Conservation (phyloP, 2,888 invertebrate species). For the Drosophila engyochracea region DNA sequence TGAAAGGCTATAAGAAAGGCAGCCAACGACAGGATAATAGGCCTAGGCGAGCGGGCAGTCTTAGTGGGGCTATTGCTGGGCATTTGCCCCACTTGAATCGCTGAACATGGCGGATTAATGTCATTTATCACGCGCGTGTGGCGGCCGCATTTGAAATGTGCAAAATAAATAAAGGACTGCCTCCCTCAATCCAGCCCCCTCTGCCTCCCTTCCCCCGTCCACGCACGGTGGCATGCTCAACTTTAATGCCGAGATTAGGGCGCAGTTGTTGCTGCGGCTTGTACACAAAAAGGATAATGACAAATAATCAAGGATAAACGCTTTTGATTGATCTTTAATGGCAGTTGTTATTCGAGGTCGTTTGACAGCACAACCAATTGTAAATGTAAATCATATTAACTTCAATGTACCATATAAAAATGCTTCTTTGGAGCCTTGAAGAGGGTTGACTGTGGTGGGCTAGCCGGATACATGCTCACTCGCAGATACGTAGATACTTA, state of each 20-base stretch:
- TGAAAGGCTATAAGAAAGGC: slow-evolving; percentile 48
- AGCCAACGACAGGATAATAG: slow-evolving; percentile 28
- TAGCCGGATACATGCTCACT: slow-evolving; percentile 11
- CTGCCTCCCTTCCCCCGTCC: background rate
- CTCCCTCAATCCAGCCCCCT: background rate
- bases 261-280: slow-evolving; percentile 63
- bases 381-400: slow-evolving; percentile 80
- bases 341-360: slow-evolving; percentile 59
- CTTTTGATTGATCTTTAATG: slow-evolving; percentile 84
- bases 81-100: slow-evolving; percentile 62
- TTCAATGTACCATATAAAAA: slow-evolving; percentile 72
- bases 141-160: slow-evolving; percentile 69
- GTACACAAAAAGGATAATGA: slow-evolving; percentile 81
- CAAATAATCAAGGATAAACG: slow-evolving; percentile 84
- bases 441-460: background rate
- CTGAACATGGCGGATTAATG: slow-evolving; percentile 80
- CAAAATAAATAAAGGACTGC: slow-evolving; percentile 70
- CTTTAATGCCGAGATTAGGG: slow-evolving; percentile 67
- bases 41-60: slow-evolving; percentile 44
- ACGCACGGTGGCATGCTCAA: slow-evolving; percentile 32
- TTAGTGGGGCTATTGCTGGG: slow-evolving; percentile 7
- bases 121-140: slow-evolving; percentile 78
- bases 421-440: slow-evolving; percentile 3
- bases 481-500: slow-evolving; percentile 24
- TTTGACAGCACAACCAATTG: slow-evolving; percentile 75